Evolutionary conservation across 2,888 invertebrate species (phyloP).

Genomic region (Cephus rjabovi): DNA sequence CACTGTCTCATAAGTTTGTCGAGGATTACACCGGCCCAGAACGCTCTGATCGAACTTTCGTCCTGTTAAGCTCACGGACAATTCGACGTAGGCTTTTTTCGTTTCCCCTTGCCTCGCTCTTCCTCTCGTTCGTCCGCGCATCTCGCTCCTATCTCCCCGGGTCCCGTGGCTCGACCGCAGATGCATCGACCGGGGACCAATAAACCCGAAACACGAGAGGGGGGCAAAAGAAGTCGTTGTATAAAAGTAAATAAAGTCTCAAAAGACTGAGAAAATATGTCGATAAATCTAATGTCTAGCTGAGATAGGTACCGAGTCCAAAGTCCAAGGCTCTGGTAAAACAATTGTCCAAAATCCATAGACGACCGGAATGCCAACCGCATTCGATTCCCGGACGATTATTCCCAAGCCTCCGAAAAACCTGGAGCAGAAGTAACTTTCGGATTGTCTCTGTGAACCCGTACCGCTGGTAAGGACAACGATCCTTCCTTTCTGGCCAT

Average conservation of each 20-base stretch:
- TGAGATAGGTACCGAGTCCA: constrained; percentile 37
- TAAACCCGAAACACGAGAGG: constrained; percentile 15
- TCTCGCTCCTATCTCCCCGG: neutral
- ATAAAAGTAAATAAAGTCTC: constrained; percentile 23
- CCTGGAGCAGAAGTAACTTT: constrained; percentile 40
- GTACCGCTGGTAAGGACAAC: constrained; percentile 4
- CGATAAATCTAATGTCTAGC: constrained; percentile 51
- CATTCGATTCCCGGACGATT: constrained; percentile 32
- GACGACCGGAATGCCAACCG: constrained; percentile 17
- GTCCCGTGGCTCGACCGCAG: neutral
- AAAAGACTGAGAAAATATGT: constrained; percentile 46
- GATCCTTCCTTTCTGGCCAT: constrained; percentile 4
- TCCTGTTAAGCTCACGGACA: neutral
- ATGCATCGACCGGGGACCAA: constrained; percentile 12
- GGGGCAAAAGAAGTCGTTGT: constrained; percentile 13
- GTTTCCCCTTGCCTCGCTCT: neutral
- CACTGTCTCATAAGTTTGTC: neutral
- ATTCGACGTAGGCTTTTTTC: neutral
- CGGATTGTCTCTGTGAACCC: constrained; percentile 32
- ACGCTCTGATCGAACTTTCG: neutral
- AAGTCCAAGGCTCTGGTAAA: constrained; percentile 3
- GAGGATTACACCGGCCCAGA: neutral
- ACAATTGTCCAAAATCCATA: constrained; percentile 35
- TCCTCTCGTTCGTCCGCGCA: constrained; percentile 6
- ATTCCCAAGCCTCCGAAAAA: constrained; percentile 29